Evolutionary conservation across 2,888 invertebrate genomes (phyloP), one percentile per base, ranked within the genome.

Genomic region (Amphipyra tragopoginis): DNA sequence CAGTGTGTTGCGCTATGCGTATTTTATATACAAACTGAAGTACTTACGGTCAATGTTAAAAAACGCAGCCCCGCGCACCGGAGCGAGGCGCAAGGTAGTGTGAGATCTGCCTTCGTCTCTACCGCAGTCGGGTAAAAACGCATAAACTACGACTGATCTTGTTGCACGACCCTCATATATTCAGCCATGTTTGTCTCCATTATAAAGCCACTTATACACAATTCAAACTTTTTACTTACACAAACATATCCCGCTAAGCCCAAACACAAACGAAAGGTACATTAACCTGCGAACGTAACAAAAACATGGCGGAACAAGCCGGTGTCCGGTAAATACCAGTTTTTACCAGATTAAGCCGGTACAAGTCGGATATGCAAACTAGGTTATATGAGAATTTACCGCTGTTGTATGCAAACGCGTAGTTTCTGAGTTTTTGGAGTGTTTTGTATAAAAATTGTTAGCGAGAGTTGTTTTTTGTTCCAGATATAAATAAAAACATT

Each of bases 301-400:
- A 80, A 85, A 84, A 83, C 84, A 83, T 75, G 69, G 71, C 63
- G 70, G 79, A 84, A 80, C 80, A 71, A 74, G 79, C 77, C 75
- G 64, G 77, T 75, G 80, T 87, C 87, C 87, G 84, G 88, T 87
- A 86, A 88, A 90, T 90, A 89, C 90, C 80, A 82, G 90, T 89
- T 90, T 90, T 89, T 88, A 88, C 89, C 83, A 84, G 89, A 89
- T 87, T 88, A 88, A 84, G 72, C 80, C 72, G 68, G 74, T 66
- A 53, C 83, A 77, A 86, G 81, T 80, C 79, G 86, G 86, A 86
- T 88, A 88, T 86, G 87, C 88, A 88, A 89, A 90, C 85, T 81
- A 82, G 80, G 75, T 81, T 84, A 84, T 86, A 89, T 85, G 86
- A 85, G 83, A 86, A 87, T 88, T 88, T 89, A 87, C 85, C 81